Evolutionary conservation across 2,797 vertebrate species (phyloP).

Genomic region (Chelon labrosus): DNA sequence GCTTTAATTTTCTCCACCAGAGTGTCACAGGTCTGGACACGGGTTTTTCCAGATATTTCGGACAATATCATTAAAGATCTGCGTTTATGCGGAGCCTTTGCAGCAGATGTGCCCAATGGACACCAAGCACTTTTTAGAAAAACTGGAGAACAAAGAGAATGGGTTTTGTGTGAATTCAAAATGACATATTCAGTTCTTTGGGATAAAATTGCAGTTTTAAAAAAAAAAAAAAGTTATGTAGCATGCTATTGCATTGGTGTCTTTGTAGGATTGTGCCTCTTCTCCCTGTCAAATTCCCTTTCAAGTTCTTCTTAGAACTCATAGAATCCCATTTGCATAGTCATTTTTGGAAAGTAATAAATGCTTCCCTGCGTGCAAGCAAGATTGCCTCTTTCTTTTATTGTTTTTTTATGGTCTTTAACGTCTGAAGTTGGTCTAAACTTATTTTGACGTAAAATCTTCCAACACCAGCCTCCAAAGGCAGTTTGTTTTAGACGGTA

Average conservation of each 20-base stretch:
- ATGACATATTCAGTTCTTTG: background rate
- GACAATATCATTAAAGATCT: background rate
- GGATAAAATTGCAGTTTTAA: too few species aligned
- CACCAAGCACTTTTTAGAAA: too few species aligned
- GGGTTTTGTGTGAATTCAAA: background rate
- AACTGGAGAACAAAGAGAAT: background rate
- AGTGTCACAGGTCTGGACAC: too few species aligned
- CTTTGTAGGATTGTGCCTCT: too few species aligned
- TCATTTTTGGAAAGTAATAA: background rate
- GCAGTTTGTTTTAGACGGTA: conserved; percentile 38
- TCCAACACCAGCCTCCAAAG: background rate
- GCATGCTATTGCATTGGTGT: too few species aligned
- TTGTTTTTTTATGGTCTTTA: background rate
- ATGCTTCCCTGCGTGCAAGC: background rate
- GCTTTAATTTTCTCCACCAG: background rate
- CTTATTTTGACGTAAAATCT: conserved; percentile 33
- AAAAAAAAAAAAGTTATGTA: too few species aligned
- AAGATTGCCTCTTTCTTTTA: background rate
- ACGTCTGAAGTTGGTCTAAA: conserved; percentile 15
- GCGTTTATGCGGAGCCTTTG: background rate
- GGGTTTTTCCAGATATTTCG: background rate
- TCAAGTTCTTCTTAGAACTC: too few species aligned
- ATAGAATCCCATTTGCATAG: too few species aligned
- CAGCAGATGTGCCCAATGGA: too few species aligned
- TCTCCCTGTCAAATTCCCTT: too few species aligned